Evolutionary conservation across 1,140 invertebrate genomes (phyloP), one percentile per base, ranked within the genome.

Genomic region (Scaptomyza pallida): DNA sequence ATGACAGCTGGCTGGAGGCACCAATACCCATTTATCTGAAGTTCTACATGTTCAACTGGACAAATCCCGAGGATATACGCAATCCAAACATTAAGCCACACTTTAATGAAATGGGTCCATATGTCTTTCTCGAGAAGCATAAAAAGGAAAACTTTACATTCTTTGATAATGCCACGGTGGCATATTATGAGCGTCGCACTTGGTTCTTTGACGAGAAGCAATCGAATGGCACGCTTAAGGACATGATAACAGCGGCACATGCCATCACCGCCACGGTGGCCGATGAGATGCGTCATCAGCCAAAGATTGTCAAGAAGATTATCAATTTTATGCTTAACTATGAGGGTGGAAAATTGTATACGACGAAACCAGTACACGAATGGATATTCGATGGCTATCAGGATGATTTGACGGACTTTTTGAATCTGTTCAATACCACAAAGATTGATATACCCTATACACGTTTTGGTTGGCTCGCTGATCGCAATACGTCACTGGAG

Each of bases 1-100:
- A 93, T 86, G 65, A 92, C 5, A 92, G 95, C 52, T 97, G 96
- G 96, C 92, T 94, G 71, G 93, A 94, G 73, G 95, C 95, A 0
- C 94, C 95, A 0, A 93, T 97, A 43, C 96, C 96, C 0, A 94
- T 97, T 91, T 95, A 94, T 81, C 93, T 97, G n/a, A 94, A 95
- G 63, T 93, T 97, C 60, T 94, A 95, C 88, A 92, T 97, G 60
- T 97, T 95, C 85, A 97, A 97, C 90, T 97, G 96, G 95, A 97
- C 95, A 0, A 97, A 97, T 91, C 91, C 94, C 0, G 91, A 94
- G 13, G 91, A 94, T n/a, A 93, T 95, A 26, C 80, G 91, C 1
- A 89, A 92, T 47, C 68, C 78, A 5, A 72, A 76, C 3, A 90
- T 92, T 0, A 96, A 95, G 77, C 95, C 95, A 5, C 92, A 93